Percentiles rank a stretch among this genome's conserved stretches.
phyloP scores from a whole-genome alignment of 2,113 vertebrate species.

The Xiphias gladius region DNA sequence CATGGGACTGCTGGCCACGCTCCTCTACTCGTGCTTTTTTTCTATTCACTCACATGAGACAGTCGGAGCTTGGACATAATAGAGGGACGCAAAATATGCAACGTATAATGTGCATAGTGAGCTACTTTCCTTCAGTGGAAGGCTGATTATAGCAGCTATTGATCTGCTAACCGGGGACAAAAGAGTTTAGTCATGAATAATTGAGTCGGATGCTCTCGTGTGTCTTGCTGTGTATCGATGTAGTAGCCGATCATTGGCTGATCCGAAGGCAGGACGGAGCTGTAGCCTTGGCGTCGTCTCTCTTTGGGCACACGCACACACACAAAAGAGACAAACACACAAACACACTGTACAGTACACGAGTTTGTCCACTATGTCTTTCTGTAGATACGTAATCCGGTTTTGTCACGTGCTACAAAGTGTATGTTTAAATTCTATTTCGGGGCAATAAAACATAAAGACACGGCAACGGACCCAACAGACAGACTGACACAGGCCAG shows the following conservation, averaged over 20 bases:
- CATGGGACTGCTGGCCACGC: too few relatives aligned
- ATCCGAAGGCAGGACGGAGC: conserved; percentile 41
- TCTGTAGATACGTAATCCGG: too few relatives aligned
- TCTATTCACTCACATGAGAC: too few relatives aligned
- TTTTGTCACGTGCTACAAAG: too few relatives aligned
- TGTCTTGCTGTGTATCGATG: conserved; percentile 45
- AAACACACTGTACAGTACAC: too few relatives aligned
- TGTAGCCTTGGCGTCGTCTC: conserved; percentile 26
- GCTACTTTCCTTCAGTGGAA: background rate
- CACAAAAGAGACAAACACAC: background rate
- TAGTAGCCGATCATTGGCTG: conserved; percentile 11
- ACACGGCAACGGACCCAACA: too few relatives aligned
- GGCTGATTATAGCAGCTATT: conserved; percentile 53
- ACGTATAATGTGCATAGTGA: background rate
- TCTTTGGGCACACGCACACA: background rate
- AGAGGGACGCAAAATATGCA: background rate
- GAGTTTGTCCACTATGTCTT: too few relatives aligned
- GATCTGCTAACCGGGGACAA: conserved; percentile 52
- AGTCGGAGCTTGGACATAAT: too few relatives aligned
- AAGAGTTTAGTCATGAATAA: conserved; percentile 64
- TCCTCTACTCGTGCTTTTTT: too few relatives aligned
- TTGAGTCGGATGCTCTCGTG: conserved; percentile 37
- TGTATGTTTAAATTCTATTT: too few relatives aligned
- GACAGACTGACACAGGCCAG: too few relatives aligned
- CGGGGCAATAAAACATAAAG: too few relatives aligned